A percentile compares a stretch with the other conserved stretches of the same genome.
These are phyloP conservation scores for Papilio polytes DNA, from an alignment of 1,140 invertebrate species.

Conservation along the genomic window DNA sequence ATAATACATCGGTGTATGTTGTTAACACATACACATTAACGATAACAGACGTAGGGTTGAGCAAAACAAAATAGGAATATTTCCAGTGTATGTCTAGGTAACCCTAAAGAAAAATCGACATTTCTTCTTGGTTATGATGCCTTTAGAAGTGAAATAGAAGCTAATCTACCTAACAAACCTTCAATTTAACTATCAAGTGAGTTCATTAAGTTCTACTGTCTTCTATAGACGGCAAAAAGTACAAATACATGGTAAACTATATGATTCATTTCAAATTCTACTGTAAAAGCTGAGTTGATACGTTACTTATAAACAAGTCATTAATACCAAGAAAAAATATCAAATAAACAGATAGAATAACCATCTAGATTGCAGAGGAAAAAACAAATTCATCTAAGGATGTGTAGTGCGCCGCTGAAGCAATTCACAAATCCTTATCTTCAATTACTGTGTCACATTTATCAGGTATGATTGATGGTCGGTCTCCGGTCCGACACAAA, in stretches of 20 bases:
- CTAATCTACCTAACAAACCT: no score
- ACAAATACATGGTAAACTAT: no score
- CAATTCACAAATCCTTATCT: constrained; percentile 41
- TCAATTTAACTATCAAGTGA: no score
- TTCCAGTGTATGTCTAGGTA: no score
- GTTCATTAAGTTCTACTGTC: no score
- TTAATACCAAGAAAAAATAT: not conserved
- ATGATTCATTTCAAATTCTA: not conserved
- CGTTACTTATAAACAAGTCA: not conserved
- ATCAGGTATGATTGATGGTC: constrained; percentile 43
- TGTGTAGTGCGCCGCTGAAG: not conserved
- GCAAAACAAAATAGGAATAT: no score
- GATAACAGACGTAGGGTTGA: not conserved
- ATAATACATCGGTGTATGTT: not conserved
- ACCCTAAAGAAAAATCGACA: no score
- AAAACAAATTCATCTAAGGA: constrained; percentile 16
- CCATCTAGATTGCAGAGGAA: not conserved
- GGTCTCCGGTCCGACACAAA: constrained; percentile 28
- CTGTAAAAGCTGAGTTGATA: not conserved
- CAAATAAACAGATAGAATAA: not conserved
- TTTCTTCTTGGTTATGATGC: no score
- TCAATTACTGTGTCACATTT: constrained; percentile 34
- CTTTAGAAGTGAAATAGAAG: no score
- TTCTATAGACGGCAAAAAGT: no score
- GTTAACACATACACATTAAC: not conserved